A percentile compares a stretch with the other conserved stretches of the same genome.
Evolutionary conservation across 92 coral and sea anemone genomes (phyloP).

Genomic region (Heliopora coerulea): DNA sequence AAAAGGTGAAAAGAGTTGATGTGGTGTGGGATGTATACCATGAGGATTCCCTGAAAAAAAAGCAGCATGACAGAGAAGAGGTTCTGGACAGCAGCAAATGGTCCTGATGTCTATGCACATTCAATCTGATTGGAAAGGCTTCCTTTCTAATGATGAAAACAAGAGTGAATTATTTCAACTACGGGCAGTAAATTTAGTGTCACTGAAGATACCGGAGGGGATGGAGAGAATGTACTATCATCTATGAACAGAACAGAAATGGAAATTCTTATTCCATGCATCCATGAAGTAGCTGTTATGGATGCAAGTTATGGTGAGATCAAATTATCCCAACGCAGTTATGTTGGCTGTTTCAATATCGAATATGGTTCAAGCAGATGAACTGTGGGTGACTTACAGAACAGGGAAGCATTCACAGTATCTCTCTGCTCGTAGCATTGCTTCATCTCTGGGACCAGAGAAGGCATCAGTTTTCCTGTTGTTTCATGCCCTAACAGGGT

Average conservation of each 20-base stretch:
- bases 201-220: background rate
- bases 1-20: slow-evolving; percentile 55
- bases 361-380: slow-evolving; percentile 14
- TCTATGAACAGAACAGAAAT: background rate
- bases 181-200: slow-evolving; percentile 7
- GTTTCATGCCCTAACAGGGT: slow-evolving; percentile 28
- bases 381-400: slow-evolving; percentile 55
- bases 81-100: slow-evolving; percentile 60
- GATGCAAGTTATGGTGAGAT: slow-evolving; percentile 28
- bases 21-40: slow-evolving; percentile 57
- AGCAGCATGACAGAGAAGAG: slow-evolving; percentile 55
- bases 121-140: slow-evolving; percentile 67
- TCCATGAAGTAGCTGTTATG: slow-evolving; percentile 60
- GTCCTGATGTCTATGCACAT: slow-evolving; percentile 34
- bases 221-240: background rate
- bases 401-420: slow-evolving; percentile 45
- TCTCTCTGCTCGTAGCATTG: too few species aligned
- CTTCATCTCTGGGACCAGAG: too few species aligned
- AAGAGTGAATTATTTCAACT: slow-evolving; percentile 60
- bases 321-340: slow-evolving; percentile 50
- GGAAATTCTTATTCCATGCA: slow-evolving; percentile 39
- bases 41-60: slow-evolving; percentile 56
- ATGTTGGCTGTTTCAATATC: slow-evolving; percentile 50
- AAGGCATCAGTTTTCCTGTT: slow-evolving; percentile 31
- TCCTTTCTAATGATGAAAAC: slow-evolving; percentile 57